phyloP scores from a whole-genome alignment of 2,113 vertebrate species.

The Panurus biarmicus region DNA sequence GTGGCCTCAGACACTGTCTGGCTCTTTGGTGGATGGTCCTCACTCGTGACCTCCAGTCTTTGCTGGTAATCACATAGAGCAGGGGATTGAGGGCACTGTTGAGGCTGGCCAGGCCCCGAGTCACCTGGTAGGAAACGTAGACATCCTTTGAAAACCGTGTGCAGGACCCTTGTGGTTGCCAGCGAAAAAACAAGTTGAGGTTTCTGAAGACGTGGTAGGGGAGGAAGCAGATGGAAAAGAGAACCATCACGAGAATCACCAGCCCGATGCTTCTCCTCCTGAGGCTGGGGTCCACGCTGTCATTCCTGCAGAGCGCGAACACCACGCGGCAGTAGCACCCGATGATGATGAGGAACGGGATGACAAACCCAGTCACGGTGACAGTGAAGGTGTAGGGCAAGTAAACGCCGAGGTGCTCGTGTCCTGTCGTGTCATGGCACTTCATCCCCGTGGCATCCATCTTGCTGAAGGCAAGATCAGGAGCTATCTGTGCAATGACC shows the following conservation, averaged over 20 bases:
- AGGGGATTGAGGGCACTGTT: conserved; percentile 80
- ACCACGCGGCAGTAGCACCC: conserved; percentile 76
- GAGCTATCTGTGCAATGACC: conserved; percentile 66
- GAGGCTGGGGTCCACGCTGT: conserved; percentile 41
- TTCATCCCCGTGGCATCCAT: rapidly evolving
- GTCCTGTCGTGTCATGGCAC: conserved; percentile 69
- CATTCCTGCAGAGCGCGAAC: conserved; percentile 51
- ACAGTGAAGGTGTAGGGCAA: conserved; percentile 61
- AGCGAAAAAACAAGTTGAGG: conserved; percentile 69
- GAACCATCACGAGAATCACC: conserved; percentile 68
- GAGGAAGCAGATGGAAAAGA: conserved; percentile 78
- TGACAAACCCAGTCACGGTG: conserved; percentile 68
- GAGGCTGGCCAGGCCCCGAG: conserved; percentile 73
- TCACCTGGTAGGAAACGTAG: conserved; percentile 73
- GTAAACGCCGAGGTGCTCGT: not conserved
- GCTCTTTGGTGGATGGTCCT: not conserved
- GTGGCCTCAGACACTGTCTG: not conserved
- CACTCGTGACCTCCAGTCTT: conserved; percentile 43
- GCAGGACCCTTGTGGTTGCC: conserved; percentile 23
- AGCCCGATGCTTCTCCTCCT: conserved; percentile 68
- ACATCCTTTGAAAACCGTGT: conserved; percentile 22
- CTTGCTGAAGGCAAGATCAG: conserved; percentile 71
- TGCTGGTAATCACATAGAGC: conserved; percentile 67
- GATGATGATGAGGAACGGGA: conserved; percentile 72
- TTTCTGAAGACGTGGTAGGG: conserved; percentile 77